These are phyloP conservation scores for Tetrax tetrax DNA, from an alignment of 2,113 vertebrate species.

Conservation along the genomic window DNA sequence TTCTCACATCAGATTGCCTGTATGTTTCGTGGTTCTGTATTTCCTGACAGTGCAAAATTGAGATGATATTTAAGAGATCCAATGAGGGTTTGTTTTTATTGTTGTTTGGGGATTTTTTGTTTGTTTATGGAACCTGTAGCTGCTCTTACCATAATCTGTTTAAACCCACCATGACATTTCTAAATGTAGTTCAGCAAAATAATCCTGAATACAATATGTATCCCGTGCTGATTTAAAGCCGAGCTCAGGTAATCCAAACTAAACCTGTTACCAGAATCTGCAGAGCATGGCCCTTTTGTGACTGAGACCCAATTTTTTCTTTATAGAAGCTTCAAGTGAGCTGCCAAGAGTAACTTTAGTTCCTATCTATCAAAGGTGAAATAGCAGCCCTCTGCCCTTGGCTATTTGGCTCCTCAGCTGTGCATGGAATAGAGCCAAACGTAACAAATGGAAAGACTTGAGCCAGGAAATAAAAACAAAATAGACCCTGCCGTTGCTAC, in stretches of 20 bases:
- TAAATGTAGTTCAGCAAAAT: neutral
- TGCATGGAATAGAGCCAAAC: neutral
- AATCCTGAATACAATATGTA: neutral
- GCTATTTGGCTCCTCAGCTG: constrained; percentile 29
- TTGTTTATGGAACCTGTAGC: neutral
- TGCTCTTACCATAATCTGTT: neutral
- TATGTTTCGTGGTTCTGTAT: neutral
- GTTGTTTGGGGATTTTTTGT: neutral
- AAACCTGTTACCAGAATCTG: neutral
- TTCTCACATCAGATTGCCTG: neutral
- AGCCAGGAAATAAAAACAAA: constrained; percentile 44
- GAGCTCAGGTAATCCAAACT: neutral
- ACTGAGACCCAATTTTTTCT: neutral
- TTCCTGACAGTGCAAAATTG: neutral
- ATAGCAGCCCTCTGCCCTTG: constrained; percentile 50
- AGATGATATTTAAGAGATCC: neutral
- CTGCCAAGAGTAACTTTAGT: constrained; percentile 33
- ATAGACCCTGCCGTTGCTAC: neutral
- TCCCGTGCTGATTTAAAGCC: neutral
- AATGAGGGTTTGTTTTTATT: neutral
- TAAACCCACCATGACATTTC: neutral
- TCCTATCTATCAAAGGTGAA: constrained; percentile 46
- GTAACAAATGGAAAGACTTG: neutral
- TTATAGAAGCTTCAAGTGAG: neutral
- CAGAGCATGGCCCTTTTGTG: neutral